These are phyloP conservation scores for Remorina albescens DNA, from an alignment of 2,797 vertebrate genomes.

Conservation along the genomic window DNA sequence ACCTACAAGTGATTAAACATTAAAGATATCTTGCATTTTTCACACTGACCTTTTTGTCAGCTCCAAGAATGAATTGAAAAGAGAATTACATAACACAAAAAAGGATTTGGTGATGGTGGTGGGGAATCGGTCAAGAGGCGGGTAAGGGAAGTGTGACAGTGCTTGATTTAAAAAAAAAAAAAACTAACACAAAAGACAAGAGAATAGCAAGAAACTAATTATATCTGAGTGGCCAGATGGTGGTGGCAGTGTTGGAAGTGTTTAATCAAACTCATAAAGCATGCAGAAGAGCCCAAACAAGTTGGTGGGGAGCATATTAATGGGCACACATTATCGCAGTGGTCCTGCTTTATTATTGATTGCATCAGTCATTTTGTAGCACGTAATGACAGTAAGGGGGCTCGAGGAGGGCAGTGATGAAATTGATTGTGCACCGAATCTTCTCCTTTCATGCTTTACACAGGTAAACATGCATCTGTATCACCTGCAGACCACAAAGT, in stretches of 20 bases:
- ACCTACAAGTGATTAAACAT: slow-evolving; percentile 75
- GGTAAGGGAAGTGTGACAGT: neutral
- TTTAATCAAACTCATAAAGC: slow-evolving; percentile 83
- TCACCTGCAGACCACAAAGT: neutral
- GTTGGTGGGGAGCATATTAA: slow-evolving; percentile 72
- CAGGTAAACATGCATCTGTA: slow-evolving; percentile 12
- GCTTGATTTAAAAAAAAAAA: slow-evolving; percentile 22
- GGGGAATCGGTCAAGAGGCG: no score
- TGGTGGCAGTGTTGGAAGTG: slow-evolving; percentile 71
- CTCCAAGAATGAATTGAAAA: slow-evolving; percentile 71
- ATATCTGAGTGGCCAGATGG: slow-evolving; percentile 76
- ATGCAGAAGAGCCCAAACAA: slow-evolving; percentile 71
- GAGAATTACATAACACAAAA: slow-evolving; percentile 58
- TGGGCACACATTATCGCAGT: slow-evolving; percentile 43
- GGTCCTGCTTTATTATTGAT: slow-evolving; percentile 54
- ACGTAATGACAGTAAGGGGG: slow-evolving; percentile 32
- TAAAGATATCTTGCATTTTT: slow-evolving; percentile 60
- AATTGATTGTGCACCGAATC: slow-evolving; percentile 39
- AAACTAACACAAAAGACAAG: slow-evolving; percentile 41
- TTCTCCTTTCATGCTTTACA: slow-evolving; percentile 17
- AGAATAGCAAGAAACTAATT: slow-evolving; percentile 79
- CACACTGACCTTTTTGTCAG: slow-evolving; percentile 69
- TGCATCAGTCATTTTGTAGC: slow-evolving; percentile 62
- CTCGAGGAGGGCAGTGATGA: slow-evolving; percentile 27
- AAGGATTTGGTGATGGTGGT: slow-evolving; percentile 29